phyloP scores from a whole-genome alignment of 2,797 vertebrate genomes.

The Mus minutoides region DNA sequence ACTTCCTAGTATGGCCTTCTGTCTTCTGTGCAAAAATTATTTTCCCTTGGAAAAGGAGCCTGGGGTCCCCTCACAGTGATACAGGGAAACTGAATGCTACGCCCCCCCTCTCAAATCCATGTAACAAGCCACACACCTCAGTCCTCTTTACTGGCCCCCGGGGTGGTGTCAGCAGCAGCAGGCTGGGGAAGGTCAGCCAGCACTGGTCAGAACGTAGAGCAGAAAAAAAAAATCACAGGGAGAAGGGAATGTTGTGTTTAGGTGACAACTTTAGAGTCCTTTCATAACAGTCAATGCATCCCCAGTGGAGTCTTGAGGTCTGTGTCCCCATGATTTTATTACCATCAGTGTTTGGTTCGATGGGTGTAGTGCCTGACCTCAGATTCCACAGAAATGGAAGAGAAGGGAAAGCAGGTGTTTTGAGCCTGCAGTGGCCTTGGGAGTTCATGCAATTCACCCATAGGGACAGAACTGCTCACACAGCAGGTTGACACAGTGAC shows the following conservation, averaged over 20 bases:
- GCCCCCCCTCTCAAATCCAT: background rate
- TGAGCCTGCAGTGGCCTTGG: background rate
- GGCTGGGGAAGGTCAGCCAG: background rate
- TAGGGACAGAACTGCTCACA: background rate
- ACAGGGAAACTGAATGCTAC: background rate
- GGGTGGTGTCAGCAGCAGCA: background rate
- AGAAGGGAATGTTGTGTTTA: background rate
- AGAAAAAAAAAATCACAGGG: background rate
- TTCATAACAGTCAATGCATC: constrained; percentile 58
- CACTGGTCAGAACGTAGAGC: background rate
- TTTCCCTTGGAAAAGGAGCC: constrained; percentile 58
- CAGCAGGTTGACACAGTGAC: background rate
- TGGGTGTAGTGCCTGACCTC: background rate
- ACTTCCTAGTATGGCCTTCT: constrained; percentile 63
- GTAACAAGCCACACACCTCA: background rate
- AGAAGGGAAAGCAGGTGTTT: background rate
- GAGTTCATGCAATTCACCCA: background rate
- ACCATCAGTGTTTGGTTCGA: background rate
- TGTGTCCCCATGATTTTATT: background rate
- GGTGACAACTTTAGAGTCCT: constrained; percentile 18
- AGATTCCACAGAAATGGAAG: background rate
- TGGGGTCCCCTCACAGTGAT: constrained; percentile 77
- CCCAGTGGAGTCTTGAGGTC: background rate
- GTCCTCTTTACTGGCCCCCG: background rate
- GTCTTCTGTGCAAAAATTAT: constrained; percentile 56